phyloP scores from a whole-genome alignment of 2,797 vertebrate genomes.

The Ptychadena robeensis region DNA sequence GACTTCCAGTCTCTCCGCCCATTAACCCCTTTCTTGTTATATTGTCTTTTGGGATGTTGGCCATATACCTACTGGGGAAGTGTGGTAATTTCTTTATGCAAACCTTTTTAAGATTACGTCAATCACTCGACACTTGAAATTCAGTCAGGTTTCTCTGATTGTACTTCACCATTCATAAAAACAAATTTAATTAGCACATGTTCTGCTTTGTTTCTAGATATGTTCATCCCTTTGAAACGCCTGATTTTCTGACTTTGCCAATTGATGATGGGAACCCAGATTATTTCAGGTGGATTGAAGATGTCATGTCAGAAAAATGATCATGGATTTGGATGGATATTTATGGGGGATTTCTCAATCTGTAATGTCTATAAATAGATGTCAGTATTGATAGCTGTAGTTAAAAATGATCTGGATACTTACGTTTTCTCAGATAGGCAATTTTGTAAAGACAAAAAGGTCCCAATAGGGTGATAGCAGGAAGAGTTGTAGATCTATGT shows the following conservation, averaged over 20 bases:
- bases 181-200: background rate
- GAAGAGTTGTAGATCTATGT: no score
- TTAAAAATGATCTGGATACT: background rate
- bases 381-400: background rate
- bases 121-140: background rate
- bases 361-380: background rate
- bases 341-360: background rate
- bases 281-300: conserved; percentile 85
- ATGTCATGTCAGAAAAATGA: conserved; percentile 73
- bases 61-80: no score
- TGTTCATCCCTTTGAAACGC: conserved; percentile 85
- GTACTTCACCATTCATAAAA: background rate
- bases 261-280: conserved; percentile 79
- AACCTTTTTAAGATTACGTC: no score
- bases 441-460: no score
- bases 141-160: background rate
- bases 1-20: no score
- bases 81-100: no score
- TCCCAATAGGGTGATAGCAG: no score
- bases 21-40: no score
- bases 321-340: background rate
- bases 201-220: conserved; percentile 71
- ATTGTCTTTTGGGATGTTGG: no score
- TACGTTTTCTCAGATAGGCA: no score
- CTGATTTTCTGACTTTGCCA: conserved; percentile 83